A percentile compares a stretch with the other conserved stretches of the same genome.
These are phyloP conservation scores for Scolopax mira DNA, from an alignment of 2,113 vertebrate species.

Conservation along the genomic window DNA sequence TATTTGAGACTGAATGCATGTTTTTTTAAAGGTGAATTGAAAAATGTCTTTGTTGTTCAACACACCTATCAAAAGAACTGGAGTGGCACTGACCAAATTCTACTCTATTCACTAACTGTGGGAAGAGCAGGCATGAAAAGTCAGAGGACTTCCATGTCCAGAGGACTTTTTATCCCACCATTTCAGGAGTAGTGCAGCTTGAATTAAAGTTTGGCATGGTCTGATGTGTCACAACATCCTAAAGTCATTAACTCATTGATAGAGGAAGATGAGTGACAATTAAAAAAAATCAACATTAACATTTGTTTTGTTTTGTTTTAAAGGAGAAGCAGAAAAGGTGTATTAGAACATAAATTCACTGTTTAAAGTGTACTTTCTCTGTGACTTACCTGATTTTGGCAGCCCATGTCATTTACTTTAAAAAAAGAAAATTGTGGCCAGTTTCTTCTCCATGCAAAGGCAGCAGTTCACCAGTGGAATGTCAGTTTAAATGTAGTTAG, in stretches of 20 bases:
- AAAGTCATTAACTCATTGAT: background rate
- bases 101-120: background rate
- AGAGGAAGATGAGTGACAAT: background rate
- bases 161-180: background rate
- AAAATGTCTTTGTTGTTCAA: background rate
- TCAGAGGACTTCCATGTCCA: background rate
- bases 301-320: background rate
- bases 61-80: background rate
- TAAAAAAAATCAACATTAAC: background rate
- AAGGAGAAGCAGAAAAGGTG: background rate
- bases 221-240: background rate
- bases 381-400: background rate
- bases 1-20: background rate
- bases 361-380: background rate
- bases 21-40: background rate
- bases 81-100: background rate
- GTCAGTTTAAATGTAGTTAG: background rate
- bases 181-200: background rate
- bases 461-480: background rate
- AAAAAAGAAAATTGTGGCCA: background rate
- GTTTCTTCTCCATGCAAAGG: background rate
- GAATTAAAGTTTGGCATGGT: background rate
- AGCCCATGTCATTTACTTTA: background rate
- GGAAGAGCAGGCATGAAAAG: background rate
- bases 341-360: background rate